Evolutionary conservation across 2,888 invertebrate species (phyloP).

Genomic region (Heliconius erato): DNA sequence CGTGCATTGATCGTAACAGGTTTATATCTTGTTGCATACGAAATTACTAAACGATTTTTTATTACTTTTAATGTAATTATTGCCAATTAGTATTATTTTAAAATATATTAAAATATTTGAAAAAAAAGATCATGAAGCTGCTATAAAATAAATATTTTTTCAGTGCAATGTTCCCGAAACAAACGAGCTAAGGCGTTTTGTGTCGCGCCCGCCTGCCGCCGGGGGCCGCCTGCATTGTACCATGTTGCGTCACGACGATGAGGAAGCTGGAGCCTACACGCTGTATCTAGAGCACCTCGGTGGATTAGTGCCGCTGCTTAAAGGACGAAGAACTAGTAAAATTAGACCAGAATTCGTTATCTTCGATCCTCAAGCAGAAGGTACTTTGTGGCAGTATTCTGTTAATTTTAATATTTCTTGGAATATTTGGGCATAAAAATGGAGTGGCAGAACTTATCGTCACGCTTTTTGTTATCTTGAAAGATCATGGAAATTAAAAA

Average conservation of each 20-base stretch:
- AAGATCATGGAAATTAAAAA: neutral
- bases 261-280: constrained; percentile 92
- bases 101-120: neutral
- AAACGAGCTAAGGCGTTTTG: constrained; percentile 95
- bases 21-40: neutral
- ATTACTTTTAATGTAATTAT: neutral
- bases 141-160: neutral
- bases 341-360: constrained; percentile 99
- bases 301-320: constrained; percentile 97
- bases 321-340: constrained; percentile 98
- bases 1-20: no score
- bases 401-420: neutral
- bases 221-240: constrained; percentile 98
- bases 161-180: constrained; percentile 98
- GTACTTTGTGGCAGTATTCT: constrained; percentile 83
- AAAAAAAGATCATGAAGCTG: neutral
- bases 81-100: neutral
- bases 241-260: constrained; percentile 97
- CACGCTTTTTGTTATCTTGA: neutral
- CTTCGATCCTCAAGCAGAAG: constrained; percentile 95
- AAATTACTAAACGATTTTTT: neutral
- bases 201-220: constrained; percentile 93
- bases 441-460: no score
- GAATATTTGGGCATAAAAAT: no score
- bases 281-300: constrained; percentile 98